Evolutionary conservation across 2,113 vertebrate genomes (phyloP).

Genomic region (Neoarius graeffei): DNA sequence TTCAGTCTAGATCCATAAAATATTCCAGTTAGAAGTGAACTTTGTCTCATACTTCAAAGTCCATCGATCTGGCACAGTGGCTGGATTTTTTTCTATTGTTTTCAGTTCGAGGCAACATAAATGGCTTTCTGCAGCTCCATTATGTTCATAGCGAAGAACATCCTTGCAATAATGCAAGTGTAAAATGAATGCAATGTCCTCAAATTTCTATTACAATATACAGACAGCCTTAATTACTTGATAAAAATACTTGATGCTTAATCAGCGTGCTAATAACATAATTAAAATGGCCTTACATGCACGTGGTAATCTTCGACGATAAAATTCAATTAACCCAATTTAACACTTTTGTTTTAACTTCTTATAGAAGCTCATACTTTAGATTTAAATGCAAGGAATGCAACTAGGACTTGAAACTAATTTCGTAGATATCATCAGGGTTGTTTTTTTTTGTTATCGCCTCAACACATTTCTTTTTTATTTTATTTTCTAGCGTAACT

Average conservation of each 20-base stretch:
- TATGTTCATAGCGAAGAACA: background rate
- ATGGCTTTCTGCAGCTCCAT: background rate
- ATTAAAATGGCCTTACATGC: conserved; percentile 74
- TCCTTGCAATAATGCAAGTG: conserved; percentile 59
- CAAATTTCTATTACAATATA: conserved; percentile 67
- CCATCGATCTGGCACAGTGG: conserved; percentile 11
- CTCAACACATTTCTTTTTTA: conserved; percentile 48
- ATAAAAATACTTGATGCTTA: conserved; percentile 71
- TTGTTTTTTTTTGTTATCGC: conserved; percentile 67
- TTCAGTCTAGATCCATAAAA: conserved; percentile 16
- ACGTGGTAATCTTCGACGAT: conserved; percentile 75
- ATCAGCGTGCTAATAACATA: conserved; percentile 76
- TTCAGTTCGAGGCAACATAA: background rate
- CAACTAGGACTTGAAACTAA: conserved; percentile 67
- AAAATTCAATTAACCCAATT: conserved; percentile 79
- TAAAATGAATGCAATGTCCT: conserved; percentile 54
- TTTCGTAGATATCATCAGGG: conserved; percentile 62
- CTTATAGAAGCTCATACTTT: conserved; percentile 69
- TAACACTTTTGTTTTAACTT: conserved; percentile 78
- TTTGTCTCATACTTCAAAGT: conserved; percentile 1
- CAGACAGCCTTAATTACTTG: conserved; percentile 69
- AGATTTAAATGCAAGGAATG: conserved; percentile 65
- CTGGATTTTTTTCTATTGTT: background rate
- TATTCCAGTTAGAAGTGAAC: conserved; percentile 24
- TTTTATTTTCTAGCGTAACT: conserved; percentile 34